Base-by-base conservation (phyloP, 2,113 vertebrate species). In the Brachirus orientalis region DNA sequence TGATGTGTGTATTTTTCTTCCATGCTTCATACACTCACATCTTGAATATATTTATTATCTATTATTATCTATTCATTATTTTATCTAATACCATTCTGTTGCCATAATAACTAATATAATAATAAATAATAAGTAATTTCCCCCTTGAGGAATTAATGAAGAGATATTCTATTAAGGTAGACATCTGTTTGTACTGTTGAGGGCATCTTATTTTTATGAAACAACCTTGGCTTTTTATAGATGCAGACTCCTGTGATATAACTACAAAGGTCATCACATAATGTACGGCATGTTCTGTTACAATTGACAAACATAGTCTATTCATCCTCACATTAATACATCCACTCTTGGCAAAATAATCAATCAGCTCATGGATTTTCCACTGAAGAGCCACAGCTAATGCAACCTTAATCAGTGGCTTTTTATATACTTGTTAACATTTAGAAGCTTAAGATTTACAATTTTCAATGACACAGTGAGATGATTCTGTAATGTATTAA, bases 181-280 rank as follows among this genome's bases (percentile, higher is more conserved):
- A 67, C 38, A 52, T 74, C 43, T 77, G 66, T 58, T 46, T 65
- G 36, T 37, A 62, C 43, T 8, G 41, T 22, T 36, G 19, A 46
- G 40, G 67, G 35, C 57, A 46, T 7, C 45, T 58, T 36, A 57
- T 70, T 19, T n/a, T 60, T 36, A 46, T 45, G 19, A 28, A 28
- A 28, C 28, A 28, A 28, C 28, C 28, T 28, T 28, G 28, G 28
- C 28, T 28, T 28, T 28, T 28, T 28, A 28, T 4, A 28, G 28
- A 28, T 28, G 28, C 28, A 28, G 28, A 28, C n/a, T n/a, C n/a
- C n/a, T n/a, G 28, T 4, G 2, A 69, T 40, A 44, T 56, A 54
- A 73, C 33, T 20, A 3, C 41, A 14, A 13, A 28, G 41, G 22
- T 18, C 18, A 38, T 56, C 4, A 69, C 35, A 79, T 18, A 36